Evolutionary conservation across 2,797 vertebrate genomes (phyloP).

Genomic region (Delichon dasypus): DNA sequence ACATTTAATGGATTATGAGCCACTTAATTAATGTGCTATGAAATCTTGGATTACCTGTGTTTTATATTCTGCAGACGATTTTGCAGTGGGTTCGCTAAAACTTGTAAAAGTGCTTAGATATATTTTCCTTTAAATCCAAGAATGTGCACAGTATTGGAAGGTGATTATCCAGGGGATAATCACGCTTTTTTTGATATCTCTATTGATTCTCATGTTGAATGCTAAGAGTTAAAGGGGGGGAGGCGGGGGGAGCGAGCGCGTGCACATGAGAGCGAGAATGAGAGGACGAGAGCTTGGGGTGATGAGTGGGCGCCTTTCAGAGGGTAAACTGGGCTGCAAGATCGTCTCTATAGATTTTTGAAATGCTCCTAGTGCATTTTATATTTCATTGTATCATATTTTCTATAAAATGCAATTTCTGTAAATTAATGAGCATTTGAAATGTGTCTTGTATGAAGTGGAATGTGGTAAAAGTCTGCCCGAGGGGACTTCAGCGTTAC

Average conservation of each 20-base stretch:
- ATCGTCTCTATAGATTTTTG: conserved; percentile 70
- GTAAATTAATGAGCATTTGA: conserved; percentile 73
- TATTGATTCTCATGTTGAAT: conserved; percentile 65
- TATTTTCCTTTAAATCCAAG: conserved; percentile 75
- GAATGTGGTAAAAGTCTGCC: conserved; percentile 67
- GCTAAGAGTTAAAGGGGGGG: conserved; percentile 38
- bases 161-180: conserved; percentile 69
- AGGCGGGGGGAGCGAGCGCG: conserved; percentile 18
- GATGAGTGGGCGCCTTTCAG: conserved; percentile 31
- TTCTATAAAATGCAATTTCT: conserved; percentile 77
- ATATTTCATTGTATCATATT: conserved; percentile 75
- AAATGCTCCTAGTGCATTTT: conserved; percentile 76
- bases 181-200: conserved; percentile 54
- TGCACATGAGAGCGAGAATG: conserved; percentile 45
- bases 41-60: conserved; percentile 73
- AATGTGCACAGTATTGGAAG: conserved; percentile 64
- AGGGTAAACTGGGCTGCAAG: conserved; percentile 65
- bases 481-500: conserved; percentile 19
- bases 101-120: conserved; percentile 70
- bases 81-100: conserved; percentile 66
- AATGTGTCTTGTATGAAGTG: conserved; percentile 71
- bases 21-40: conserved; percentile 76
- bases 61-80: conserved; percentile 71
- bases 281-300: conserved; percentile 35
- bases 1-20: conserved; percentile 77